Evolutionary conservation across 2,888 invertebrate species (phyloP).

Genomic region (Eubasilissa splendida): DNA sequence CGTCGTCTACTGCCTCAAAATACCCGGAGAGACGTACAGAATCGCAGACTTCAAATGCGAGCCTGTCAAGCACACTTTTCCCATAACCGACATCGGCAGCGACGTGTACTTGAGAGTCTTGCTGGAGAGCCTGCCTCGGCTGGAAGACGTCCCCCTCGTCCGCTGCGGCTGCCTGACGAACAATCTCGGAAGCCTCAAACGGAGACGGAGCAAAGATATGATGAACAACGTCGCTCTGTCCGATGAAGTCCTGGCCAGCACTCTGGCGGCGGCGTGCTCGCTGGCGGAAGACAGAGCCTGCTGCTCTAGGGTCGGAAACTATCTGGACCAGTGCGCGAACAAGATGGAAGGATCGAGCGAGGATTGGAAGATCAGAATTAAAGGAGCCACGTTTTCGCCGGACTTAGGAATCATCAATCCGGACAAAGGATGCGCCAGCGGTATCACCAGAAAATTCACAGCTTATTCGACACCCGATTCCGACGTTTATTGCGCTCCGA

Average conservation of each 20-base stretch:
- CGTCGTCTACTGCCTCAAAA: conserved; percentile 80
- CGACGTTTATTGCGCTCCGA: conserved; percentile 59
- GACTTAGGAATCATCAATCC: conserved; percentile 62
- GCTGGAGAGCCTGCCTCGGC: conserved; percentile 81
- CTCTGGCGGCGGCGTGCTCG: conserved; percentile 45
- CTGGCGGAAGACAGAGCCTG: conserved; percentile 39
- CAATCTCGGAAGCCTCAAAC: conserved; percentile 62
- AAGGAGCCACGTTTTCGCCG: conserved; percentile 61
- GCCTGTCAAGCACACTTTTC: conserved; percentile 81
- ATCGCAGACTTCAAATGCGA: conserved; percentile 72
- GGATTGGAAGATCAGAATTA: conserved; percentile 38
- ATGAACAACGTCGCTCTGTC: conserved; percentile 59
- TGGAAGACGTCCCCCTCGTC: conserved; percentile 80
- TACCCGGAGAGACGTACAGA: conserved; percentile 76
- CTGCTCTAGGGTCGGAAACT: conserved; percentile 7
- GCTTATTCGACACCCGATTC: conserved; percentile 62
- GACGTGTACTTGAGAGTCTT: conserved; percentile 76
- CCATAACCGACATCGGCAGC: conserved; percentile 78
- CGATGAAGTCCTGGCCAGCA: conserved; percentile 50
- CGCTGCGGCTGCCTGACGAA: conserved; percentile 64
- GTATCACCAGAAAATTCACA: conserved; percentile 57
- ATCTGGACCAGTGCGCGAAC: not conserved
- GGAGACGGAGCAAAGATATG: conserved; percentile 66
- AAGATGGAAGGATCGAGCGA: conserved; percentile 20
- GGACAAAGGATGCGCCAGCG: conserved; percentile 62